Evolutionary conservation across 2,888 invertebrate genomes (phyloP).

Genomic region (Pelosia muscerda): DNA sequence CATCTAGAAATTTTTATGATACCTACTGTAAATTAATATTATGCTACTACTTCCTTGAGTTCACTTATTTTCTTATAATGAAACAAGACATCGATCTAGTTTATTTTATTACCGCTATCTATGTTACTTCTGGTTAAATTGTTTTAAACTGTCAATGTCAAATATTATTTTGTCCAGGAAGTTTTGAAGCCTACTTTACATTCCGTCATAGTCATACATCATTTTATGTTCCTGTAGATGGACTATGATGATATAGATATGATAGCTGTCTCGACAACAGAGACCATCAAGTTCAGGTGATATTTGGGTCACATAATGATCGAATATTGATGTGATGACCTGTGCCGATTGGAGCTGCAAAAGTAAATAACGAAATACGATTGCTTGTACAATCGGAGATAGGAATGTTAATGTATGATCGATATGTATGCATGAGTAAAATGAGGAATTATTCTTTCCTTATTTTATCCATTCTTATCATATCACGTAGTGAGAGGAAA

Average conservation of each 20-base stretch:
- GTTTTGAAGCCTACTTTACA: no score
- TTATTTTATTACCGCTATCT: no score
- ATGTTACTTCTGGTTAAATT: no score
- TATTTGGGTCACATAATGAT: neutral
- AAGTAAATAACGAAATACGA: neutral
- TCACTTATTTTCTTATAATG: no score
- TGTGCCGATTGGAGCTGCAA: neutral
- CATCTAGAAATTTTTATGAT: no score
- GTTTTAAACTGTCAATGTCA: no score
- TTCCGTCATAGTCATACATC: no score
- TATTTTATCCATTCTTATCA: neutral
- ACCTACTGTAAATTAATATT: no score
- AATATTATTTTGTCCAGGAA: no score
- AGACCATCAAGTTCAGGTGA: neutral
- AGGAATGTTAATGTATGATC: neutral
- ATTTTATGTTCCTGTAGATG: neutral
- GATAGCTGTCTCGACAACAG: neutral
- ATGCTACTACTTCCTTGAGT: no score
- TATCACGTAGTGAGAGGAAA: neutral
- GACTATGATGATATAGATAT: neutral
- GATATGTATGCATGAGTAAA: neutral
- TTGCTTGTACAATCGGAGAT: neutral
- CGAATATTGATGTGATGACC: neutral
- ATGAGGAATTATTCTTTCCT: neutral
- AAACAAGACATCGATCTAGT: no score